Base-by-base conservation (phyloP, 2,797 vertebrate species). In the Molossus molossus region DNA sequence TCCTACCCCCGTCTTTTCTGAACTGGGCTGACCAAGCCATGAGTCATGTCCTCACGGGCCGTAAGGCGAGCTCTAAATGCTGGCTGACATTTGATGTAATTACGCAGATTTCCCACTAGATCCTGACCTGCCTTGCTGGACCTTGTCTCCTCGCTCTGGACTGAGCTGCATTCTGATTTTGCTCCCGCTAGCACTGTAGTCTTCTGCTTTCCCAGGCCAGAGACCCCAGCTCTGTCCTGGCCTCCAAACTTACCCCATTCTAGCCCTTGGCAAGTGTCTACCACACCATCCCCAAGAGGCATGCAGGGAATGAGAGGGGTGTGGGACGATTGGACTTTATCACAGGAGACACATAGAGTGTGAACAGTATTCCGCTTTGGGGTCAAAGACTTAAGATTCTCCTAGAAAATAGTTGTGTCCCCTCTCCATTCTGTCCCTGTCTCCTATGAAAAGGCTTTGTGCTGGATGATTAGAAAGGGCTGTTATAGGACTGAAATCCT, bases 391-490 rank as follows among this genome's bases (percentile, higher is more conserved):
- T 57, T 40, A 10, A n/a, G 40, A 57, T 67, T 82, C 64, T 80
- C 58, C 53, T 29, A 53, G 90, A 45, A 73, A 18, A 40, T 33
- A 64, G 77, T 6, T 18, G 14, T 25, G 76, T 55, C 15, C 25
- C 57, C 15, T 84, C 58, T 73, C 55, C 21, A 14, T 18, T 33
- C 45, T 21, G 33, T 48, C 62, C 37, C 69, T 62, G 11, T 37
- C 67, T 95, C 73, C 77, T 18, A 3, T 15, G 14, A 23, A 69
- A 69, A 91, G 67, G 17, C 55, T 96, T 69, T 83, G 75, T n/a
- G 50, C 84, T 67, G 75, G 27, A 17, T 3, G 9, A 25, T 70
- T 14, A 20, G n/a, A 62, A 58, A 94, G 29, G 37, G 57, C 29
- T 6, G 5, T 33, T 50, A 0, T 5, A 23, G 60, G 72, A 50